Percentiles rank a stretch among this genome's conserved stretches.
These are phyloP conservation scores for Spodoptera frugiperda DNA, from an alignment of 1,140 invertebrate genomes.

Conservation along the genomic window DNA sequence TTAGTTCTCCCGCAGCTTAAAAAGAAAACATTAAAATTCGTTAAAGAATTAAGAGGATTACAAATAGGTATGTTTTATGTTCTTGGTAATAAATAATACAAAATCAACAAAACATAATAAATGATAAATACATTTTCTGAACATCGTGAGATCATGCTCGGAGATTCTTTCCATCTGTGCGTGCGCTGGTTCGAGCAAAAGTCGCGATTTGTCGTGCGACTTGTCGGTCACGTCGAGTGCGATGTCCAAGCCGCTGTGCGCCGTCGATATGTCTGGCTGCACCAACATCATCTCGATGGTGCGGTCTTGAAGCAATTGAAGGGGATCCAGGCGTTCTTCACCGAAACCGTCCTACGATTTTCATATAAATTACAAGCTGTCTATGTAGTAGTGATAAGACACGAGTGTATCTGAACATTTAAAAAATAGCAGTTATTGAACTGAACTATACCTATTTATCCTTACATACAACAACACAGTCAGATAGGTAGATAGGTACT, in stretches of 20 bases:
- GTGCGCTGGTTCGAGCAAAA: conserved; percentile 49
- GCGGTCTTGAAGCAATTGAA: conserved; percentile 58
- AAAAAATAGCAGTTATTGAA: too few relatives aligned
- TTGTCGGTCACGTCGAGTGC: conserved; percentile 52
- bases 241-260: conserved; percentile 57
- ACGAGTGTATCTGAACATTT: not conserved
- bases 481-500: too few relatives aligned
- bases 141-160: conserved; percentile 67
- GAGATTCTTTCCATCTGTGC: conserved; percentile 65
- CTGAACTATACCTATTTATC: too few relatives aligned
- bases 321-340: conserved; percentile 62
- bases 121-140: conserved; percentile 64
- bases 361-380: not conserved
- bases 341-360: conserved; percentile 72
- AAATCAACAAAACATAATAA: not conserved
- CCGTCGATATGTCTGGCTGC: conserved; percentile 34
- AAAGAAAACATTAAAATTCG: conserved; percentile 27
- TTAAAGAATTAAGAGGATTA: not conserved
- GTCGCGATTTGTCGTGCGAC: conserved; percentile 60
- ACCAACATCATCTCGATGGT: conserved; percentile 67
- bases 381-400: not conserved
- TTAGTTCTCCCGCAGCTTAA: conserved; percentile 56
- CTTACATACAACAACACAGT: too few relatives aligned
- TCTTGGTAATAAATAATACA: not conserved
- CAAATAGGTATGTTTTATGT: too few relatives aligned